phyloP scores from a whole-genome alignment of 2,888 invertebrate species.

The Adelphocoris suturalis region DNA sequence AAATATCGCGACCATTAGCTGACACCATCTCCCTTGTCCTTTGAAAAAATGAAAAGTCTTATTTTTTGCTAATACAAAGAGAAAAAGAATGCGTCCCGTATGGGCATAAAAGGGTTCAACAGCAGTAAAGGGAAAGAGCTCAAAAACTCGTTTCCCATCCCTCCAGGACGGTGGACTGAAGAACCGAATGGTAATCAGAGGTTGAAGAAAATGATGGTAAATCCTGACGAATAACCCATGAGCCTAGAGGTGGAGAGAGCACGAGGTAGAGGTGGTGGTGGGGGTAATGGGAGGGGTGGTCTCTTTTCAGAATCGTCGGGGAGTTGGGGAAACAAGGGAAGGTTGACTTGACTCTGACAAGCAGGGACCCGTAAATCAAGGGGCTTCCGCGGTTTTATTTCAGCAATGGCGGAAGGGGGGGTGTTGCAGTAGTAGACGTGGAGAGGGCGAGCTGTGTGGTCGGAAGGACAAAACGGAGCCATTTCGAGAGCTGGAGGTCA shows the following conservation, averaged over 20 bases:
- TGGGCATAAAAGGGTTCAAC: slow-evolving; percentile 18
- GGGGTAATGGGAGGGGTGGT: background rate
- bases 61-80: slow-evolving; percentile 42
- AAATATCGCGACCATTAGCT: slow-evolving; percentile 49
- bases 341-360: slow-evolving; percentile 37
- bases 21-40: slow-evolving; percentile 41
- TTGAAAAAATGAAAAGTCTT: slow-evolving; percentile 39
- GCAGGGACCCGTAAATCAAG: background rate
- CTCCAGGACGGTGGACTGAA: background rate
- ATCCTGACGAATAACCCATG: slow-evolving; percentile 8
- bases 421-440: background rate
- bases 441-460: background rate
- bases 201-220: slow-evolving; percentile 42
- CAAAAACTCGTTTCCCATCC: slow-evolving; percentile 32
- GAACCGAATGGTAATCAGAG: slow-evolving; percentile 39
- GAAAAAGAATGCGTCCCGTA: background rate
- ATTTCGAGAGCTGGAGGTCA: background rate
- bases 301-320: slow-evolving; percentile 1
- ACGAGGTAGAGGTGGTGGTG: too few relatives aligned
- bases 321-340: background rate
- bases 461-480: slow-evolving; percentile 27
- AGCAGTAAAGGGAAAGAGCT: background rate
- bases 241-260: background rate
- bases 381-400: slow-evolving; percentile 5
- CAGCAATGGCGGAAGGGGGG: background rate